Evolutionary conservation across 2,113 vertebrate genomes (phyloP).

Genomic region (Platanista minor): DNA sequence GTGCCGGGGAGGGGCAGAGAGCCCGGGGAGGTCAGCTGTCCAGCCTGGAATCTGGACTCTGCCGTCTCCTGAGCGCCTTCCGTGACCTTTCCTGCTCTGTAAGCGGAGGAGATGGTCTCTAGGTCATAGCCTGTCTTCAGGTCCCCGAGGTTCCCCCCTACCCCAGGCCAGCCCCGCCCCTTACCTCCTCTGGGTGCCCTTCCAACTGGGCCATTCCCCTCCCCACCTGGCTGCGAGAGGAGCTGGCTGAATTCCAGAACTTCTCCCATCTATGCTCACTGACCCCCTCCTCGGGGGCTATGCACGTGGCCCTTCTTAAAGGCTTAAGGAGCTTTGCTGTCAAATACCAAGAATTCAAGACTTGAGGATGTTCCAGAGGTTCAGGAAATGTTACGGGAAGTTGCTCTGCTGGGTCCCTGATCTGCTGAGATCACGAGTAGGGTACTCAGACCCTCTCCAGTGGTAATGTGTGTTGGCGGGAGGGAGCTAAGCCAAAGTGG

Average conservation of each 20-base stretch:
- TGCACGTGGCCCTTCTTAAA: neutral
- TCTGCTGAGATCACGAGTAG: neutral
- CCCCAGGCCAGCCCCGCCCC: neutral
- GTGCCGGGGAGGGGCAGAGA: neutral
- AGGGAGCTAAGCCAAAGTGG: rapidly evolving
- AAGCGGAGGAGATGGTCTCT: neutral
- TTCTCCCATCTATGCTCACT: neutral
- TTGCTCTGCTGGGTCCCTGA: neutral
- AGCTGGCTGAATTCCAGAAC: neutral
- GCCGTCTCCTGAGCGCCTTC: neutral
- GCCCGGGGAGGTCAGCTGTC: neutral
- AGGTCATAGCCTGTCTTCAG: neutral
- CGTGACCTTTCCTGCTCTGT: neutral
- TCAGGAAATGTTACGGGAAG: neutral
- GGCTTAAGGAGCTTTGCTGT: neutral
- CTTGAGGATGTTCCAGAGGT: neutral
- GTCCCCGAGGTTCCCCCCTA: neutral
- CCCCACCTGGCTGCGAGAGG: rapidly evolving
- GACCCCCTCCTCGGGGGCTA: neutral
- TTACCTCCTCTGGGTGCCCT: neutral
- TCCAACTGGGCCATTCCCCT: neutral
- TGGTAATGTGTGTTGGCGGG: too few species aligned
- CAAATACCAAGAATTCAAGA: neutral
- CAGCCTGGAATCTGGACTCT: neutral
- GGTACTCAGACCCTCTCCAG: neutral